A percentile compares a stretch with the other conserved stretches of the same genome.
These are phyloP conservation scores for Leptopilina boulardi DNA, from an alignment of 1,140 invertebrate genomes.

Conservation along the genomic window DNA sequence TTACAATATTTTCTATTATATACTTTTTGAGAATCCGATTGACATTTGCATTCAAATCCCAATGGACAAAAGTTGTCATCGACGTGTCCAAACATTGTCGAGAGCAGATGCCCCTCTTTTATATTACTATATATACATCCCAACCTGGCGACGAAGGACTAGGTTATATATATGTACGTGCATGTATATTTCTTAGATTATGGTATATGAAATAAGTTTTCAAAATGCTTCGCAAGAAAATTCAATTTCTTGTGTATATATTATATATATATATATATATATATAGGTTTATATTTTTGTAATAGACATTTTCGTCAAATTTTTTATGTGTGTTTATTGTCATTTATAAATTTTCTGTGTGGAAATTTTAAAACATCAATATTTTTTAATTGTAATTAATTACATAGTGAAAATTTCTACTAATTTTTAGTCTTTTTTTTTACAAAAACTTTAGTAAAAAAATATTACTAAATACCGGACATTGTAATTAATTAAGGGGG, in stretches of 20 bases:
- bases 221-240: not conserved
- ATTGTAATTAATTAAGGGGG: too few species aligned
- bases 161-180: not conserved
- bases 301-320: too few species aligned
- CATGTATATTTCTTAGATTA: conserved; percentile 17
- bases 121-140: conserved; percentile 12
- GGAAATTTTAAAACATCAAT: too few species aligned
- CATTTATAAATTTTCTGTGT: too few species aligned
- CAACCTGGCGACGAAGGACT: not conserved
- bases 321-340: too few species aligned
- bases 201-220: not conserved
- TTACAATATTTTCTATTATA: conserved; percentile 69
- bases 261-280: too few species aligned
- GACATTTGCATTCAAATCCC: conserved; percentile 68
- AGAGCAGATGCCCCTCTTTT: conserved; percentile 66
- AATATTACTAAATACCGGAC: too few species aligned
- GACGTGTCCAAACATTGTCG: conserved; percentile 73
- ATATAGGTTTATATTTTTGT: not conserved
- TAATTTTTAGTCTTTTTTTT: too few species aligned
- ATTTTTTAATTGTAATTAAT: too few species aligned
- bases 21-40: conserved; percentile 56
- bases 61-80: conserved; percentile 71
- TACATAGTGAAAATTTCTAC: too few species aligned
- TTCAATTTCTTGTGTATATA: not conserved
- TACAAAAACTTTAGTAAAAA: too few species aligned